A percentile compares a stretch with the other conserved stretches of the same genome.
These are phyloP conservation scores for Gobio occitaniae DNA, from an alignment of 2,797 vertebrate species.

Conservation along the genomic window DNA sequence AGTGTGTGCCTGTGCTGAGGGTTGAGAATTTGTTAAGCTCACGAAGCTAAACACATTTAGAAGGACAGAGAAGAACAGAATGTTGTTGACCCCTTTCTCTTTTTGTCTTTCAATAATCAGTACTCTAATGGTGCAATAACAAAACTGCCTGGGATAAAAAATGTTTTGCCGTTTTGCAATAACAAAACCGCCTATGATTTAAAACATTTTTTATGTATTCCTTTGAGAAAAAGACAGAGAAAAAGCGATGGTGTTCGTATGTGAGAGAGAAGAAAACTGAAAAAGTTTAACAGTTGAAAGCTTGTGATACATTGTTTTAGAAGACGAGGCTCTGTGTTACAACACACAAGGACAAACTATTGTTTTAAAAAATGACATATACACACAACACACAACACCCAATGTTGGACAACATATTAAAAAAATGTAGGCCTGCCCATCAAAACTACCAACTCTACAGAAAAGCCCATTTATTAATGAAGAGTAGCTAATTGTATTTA, in stretches of 20 bases:
- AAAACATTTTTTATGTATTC: not conserved
- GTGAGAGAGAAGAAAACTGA: not conserved
- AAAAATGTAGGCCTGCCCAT: not conserved
- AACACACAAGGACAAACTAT: slow-evolving; percentile 18
- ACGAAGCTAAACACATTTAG: slow-evolving; percentile 5
- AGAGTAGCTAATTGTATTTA: not conserved
- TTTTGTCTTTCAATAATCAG: slow-evolving; percentile 21
- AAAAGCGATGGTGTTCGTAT: slow-evolving; percentile 4
- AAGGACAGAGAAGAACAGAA: slow-evolving; percentile 12
- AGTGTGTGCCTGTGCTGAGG: slow-evolving; percentile 9
- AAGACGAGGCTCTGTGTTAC: not conserved
- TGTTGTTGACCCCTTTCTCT: not conserved
- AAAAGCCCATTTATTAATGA: not conserved
- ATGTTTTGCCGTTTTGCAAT: not conserved
- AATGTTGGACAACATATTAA: not conserved
- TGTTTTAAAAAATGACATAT: not conserved
- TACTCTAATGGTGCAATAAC: slow-evolving; percentile 17
- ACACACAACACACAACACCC: not conserved
- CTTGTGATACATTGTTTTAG: not conserved
- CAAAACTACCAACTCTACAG: not conserved
- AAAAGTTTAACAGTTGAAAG: slow-evolving; percentile 5
- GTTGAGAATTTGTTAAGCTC: slow-evolving; percentile 35
- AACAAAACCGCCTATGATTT: not conserved
- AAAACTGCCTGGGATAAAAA: not conserved
- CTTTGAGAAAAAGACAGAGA: slow-evolving; percentile 4